These are phyloP conservation scores for Perognathus longimembris DNA, from an alignment of 2,113 vertebrate genomes.

Conservation along the genomic window DNA sequence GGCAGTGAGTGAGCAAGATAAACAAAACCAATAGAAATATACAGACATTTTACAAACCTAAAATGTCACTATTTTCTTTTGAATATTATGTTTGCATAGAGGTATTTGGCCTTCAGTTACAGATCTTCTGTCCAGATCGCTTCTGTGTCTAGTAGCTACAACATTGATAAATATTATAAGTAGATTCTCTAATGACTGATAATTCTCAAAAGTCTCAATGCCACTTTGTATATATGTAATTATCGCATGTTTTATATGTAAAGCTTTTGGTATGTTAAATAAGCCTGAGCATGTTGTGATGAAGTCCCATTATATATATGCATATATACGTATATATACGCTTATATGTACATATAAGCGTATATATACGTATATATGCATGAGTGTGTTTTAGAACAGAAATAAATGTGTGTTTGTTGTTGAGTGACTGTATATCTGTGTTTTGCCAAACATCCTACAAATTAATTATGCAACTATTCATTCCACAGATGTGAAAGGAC, in stretches of 20 bases:
- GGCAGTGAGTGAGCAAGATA: constrained; percentile 38
- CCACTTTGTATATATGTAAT: background rate
- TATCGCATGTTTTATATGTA: background rate
- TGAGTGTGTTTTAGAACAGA: background rate
- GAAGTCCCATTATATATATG: too few relatives aligned
- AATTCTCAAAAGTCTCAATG: background rate
- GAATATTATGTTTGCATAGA: background rate
- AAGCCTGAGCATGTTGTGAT: background rate
- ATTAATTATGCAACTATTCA: background rate
- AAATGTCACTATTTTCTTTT: background rate
- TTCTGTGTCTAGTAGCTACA: background rate
- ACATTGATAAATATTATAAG: background rate
- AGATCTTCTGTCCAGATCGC: background rate
- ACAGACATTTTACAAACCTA: background rate
- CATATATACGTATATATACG: accelerated
- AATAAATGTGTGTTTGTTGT: background rate
- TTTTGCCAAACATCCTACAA: background rate
- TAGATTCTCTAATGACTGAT: background rate
- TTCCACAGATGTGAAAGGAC: background rate
- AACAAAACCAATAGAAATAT: background rate
- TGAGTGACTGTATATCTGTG: background rate
- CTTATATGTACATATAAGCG: too few relatives aligned
- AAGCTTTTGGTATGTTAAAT: background rate
- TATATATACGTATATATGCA: accelerated
- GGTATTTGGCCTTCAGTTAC: background rate